phyloP scores from a whole-genome alignment of 2,888 invertebrate genomes.

The Endomychus coccineus region DNA sequence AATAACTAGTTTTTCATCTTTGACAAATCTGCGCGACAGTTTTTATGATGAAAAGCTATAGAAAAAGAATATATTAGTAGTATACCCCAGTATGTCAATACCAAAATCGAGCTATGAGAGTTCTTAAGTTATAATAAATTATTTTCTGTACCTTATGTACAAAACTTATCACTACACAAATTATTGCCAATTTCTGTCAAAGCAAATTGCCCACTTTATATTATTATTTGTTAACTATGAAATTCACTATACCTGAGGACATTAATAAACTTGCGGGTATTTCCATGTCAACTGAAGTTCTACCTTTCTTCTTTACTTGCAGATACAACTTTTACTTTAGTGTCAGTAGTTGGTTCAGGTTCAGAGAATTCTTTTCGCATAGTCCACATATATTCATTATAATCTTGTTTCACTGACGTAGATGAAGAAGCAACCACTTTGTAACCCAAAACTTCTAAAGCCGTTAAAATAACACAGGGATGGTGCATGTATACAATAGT shows the following conservation, averaged over 20 bases:
- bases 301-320: slow-evolving; percentile 6
- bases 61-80: too few species aligned
- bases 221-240: too few species aligned
- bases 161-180: too few species aligned
- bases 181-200: too few species aligned
- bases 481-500: slow-evolving; percentile 82
- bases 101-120: too few species aligned
- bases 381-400: slow-evolving; percentile 91
- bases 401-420: slow-evolving; percentile 78
- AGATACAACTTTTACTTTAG: background rate
- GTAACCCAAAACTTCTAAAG: slow-evolving; percentile 81
- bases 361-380: slow-evolving; percentile 83
- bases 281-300: slow-evolving; percentile 32
- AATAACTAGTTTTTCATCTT: too few species aligned
- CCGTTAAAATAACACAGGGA: slow-evolving; percentile 80
- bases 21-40: too few species aligned
- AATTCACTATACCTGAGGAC: slow-evolving; percentile 31
- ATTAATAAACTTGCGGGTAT: slow-evolving; percentile 42
- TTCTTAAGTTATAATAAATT: too few species aligned
- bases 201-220: too few species aligned
- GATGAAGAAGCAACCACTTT: slow-evolving; percentile 83
- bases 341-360: slow-evolving; percentile 60
- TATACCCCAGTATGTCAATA: too few species aligned
- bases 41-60: too few species aligned
- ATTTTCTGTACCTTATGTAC: too few species aligned